Conservation (phyloP, 2,113 vertebrate species). For the Archocentrus centrarchus region DNA sequence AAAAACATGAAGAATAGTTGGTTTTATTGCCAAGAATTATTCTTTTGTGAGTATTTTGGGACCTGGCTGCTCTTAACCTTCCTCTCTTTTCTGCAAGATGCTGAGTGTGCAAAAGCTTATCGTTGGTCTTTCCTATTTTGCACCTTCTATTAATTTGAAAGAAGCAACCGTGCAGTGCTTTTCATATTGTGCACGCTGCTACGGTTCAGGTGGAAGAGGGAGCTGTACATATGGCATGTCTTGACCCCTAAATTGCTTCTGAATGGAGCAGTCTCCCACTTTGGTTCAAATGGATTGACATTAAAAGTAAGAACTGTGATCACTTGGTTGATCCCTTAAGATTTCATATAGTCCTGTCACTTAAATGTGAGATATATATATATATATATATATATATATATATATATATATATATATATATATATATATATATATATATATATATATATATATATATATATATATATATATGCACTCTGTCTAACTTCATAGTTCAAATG, state of each 20-base stretch:
- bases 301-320: not conserved
- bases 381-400: no score
- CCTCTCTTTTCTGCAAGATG: not conserved
- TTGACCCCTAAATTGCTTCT: not conserved
- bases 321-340: not conserved
- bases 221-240: not conserved
- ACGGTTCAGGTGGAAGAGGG: not conserved
- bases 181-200: not conserved
- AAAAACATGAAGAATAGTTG: slow-evolving; percentile 26
- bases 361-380: not conserved
- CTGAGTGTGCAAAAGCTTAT: slow-evolving; percentile 1
- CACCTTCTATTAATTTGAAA: not conserved
- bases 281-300: not conserved
- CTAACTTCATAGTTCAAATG: not conserved
- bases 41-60: slow-evolving; percentile 35
- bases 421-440: not conserved
- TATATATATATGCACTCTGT: not conserved
- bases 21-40: slow-evolving; percentile 30
- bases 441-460: not conserved
- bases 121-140: not conserved
- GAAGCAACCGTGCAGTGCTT: not conserved
- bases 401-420: no score
- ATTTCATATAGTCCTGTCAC: not conserved
- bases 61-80: not conserved
- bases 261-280: not conserved